Conservation (phyloP, 2,888 invertebrate genomes). For the Caenorhabditis sp. region DNA sequence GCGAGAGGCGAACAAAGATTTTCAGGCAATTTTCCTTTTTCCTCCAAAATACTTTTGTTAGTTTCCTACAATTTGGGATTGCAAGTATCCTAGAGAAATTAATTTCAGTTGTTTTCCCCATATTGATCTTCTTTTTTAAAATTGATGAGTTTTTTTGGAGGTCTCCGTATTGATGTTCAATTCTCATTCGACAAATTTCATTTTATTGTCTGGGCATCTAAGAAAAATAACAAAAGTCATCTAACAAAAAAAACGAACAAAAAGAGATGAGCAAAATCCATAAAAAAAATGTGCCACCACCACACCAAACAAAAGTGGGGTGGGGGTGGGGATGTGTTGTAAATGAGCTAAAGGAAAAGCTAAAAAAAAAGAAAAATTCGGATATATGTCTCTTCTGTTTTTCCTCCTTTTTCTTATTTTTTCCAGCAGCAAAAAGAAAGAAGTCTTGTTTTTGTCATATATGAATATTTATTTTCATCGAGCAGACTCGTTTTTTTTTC, state of each 20-base stretch:
- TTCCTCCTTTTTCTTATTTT: background rate
- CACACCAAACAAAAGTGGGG: background rate
- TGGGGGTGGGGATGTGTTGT: slow-evolving; percentile 9
- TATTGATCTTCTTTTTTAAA: too few relatives aligned
- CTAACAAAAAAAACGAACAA: background rate
- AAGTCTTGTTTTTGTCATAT: background rate
- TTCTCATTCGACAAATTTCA: too few relatives aligned
- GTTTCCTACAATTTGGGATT: too few relatives aligned
- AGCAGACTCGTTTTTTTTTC: background rate
- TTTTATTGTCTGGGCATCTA: too few relatives aligned
- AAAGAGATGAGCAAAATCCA: background rate
- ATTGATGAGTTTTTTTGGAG: too few relatives aligned
- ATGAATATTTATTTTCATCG: background rate
- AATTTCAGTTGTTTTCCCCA: too few relatives aligned
- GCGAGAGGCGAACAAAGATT: too few relatives aligned
- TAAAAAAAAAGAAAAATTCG: background rate
- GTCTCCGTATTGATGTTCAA: too few relatives aligned
- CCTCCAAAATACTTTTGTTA: too few relatives aligned
- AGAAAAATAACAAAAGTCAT: too few relatives aligned
- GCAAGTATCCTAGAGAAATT: too few relatives aligned
- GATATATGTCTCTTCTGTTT: background rate
- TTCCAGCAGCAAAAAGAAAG: background rate
- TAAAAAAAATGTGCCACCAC: background rate
- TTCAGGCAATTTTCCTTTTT: too few relatives aligned
- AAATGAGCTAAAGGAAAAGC: slow-evolving; percentile 6